Evolutionary conservation across 2,113 vertebrate genomes (phyloP), one percentile per base, ranked within the genome.

Genomic region (Bufo bufo): DNA sequence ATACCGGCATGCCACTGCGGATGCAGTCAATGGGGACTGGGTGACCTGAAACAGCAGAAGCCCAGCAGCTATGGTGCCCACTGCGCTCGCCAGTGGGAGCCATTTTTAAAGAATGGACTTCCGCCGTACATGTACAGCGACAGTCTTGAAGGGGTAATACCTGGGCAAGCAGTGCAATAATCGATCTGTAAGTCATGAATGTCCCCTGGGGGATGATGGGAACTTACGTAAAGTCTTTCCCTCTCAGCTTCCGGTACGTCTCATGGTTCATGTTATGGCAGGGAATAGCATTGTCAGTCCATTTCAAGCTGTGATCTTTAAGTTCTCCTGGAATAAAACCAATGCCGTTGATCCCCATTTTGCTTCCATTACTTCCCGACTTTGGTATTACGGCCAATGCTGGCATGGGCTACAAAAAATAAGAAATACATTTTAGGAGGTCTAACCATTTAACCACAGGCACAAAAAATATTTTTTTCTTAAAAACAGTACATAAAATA

Each of bases 331-430:
- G 92, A 81, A 88, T 85, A 78, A 90, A 90, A 23, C 91, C 72
- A 0, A 0, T 49, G 13, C 0, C 9, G 0, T 1, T n/a, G 3
- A 10, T 0, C 3, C 0, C 72, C 1, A 10, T 75, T 50, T 20
- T 75, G 17, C 6, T 75, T 20, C 72, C 11, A 19, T 0, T 6
- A 0, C 3, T 0, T 43, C 0, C 20, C 0, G 14, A 72, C n/a
- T n/a, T 66, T 56, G 78, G 90, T 49, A 91, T 3, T 33, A 84
- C 90, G 0, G 84, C 85, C 74, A 88, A 54, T 17, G 77, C 89
- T 66, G 93, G 93, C 3, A 91, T 59, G 17, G 93, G 88, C 93
- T 96, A 86, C 66, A 47, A 87, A 23, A 49, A 19, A 77, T 50
- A 13, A 85, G 47, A 84, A 71, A 59, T 45, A 16, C 8, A 63